These are phyloP conservation scores for Lasioglossum malachurum DNA, from an alignment of 2,888 invertebrate species.

Conservation along the genomic window DNA sequence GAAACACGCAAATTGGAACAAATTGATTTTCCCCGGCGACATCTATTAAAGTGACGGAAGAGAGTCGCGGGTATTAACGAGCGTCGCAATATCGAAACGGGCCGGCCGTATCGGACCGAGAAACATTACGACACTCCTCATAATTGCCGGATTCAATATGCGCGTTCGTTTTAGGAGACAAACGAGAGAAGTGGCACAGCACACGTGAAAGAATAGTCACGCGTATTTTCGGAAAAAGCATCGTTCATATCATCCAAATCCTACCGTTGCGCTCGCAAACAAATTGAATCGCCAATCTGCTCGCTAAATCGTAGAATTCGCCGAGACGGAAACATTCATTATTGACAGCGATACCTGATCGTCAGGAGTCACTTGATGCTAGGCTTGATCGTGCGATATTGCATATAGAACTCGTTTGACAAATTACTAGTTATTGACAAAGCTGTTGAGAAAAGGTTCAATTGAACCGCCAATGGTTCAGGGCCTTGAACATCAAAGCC, in stretches of 20 bases:
- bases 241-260: not conserved
- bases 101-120: conserved; percentile 28
- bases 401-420: not conserved
- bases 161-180: conserved; percentile 8
- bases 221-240: not conserved
- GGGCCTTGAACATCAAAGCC: too few relatives aligned
- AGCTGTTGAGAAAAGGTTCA: not conserved
- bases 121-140: conserved; percentile 55
- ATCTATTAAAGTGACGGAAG: conserved; percentile 64
- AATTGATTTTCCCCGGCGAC: conserved; percentile 62
- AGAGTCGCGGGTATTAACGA: conserved; percentile 62
- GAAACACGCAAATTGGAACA: conserved; percentile 59
- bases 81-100: conserved; percentile 58
- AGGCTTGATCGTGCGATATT: not conserved
- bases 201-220: conserved; percentile 8
- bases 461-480: not conserved
- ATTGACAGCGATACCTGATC: not conserved
- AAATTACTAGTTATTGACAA: not conserved
- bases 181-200: not conserved
- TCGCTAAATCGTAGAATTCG: not conserved
- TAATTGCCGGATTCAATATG: conserved; percentile 39
- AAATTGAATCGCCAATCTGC: not conserved
- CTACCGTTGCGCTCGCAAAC: not conserved
- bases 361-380: not conserved
- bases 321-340: not conserved